Percentiles rank a stretch among this genome's conserved stretches.
phyloP scores from a whole-genome alignment of 2,888 invertebrate genomes.

The Drosophila buzzatii region DNA sequence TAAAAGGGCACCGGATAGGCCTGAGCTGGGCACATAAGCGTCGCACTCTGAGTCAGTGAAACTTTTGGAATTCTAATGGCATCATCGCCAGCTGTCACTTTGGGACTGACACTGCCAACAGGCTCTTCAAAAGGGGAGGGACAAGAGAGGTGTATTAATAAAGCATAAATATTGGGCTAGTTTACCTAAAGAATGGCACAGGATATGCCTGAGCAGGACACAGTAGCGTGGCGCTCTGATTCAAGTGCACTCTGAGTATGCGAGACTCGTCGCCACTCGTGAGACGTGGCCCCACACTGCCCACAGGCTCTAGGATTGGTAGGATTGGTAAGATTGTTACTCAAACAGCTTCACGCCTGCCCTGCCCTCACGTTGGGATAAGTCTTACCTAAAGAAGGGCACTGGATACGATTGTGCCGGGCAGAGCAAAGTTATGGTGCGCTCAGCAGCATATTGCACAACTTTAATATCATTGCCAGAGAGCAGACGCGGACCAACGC shows the following conservation, averaged over 20 bases:
- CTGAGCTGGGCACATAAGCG: conserved; percentile 91
- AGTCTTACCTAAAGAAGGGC: conserved; percentile 90
- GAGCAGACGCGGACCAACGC: conserved; percentile 88
- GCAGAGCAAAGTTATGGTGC: conserved; percentile 88
- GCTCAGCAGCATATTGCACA: conserved; percentile 65
- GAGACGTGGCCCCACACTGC: conserved; percentile 88
- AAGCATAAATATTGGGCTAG: conserved; percentile 58
- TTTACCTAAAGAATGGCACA: conserved; percentile 90
- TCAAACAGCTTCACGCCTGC: neutral
- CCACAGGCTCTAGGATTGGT: conserved; percentile 85
- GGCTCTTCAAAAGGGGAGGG: conserved; percentile 83
- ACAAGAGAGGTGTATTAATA: neutral
- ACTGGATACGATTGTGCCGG: conserved; percentile 91
- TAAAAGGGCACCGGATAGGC: conserved; percentile 91
- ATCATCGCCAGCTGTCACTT: conserved; percentile 90
- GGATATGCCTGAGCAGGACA: conserved; percentile 90
- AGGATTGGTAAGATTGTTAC: neutral
- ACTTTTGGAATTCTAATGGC: conserved; percentile 84
- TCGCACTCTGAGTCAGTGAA: conserved; percentile 86
- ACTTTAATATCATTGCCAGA: conserved; percentile 85
- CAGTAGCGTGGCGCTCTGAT: conserved; percentile 87
- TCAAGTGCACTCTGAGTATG: conserved; percentile 86
- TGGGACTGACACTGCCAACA: conserved; percentile 86
- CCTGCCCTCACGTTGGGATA: conserved; percentile 77
- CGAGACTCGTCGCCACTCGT: conserved; percentile 89